Evolutionary conservation across 2,113 vertebrate genomes (phyloP).

Genomic region (Epinephelus fuscoguttatus): DNA sequence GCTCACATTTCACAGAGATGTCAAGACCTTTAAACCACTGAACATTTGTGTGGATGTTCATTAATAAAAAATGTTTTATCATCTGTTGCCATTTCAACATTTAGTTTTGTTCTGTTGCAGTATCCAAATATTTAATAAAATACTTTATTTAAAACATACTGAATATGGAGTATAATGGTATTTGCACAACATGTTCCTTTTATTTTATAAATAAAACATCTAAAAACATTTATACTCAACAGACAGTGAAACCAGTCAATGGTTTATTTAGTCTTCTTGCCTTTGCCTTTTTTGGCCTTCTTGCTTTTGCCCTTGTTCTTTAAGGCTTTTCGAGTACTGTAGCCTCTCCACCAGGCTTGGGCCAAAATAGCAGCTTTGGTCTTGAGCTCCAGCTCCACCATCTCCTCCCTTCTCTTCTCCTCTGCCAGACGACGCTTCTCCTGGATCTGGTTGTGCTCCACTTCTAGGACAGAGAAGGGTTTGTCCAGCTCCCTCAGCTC

Average conservation of each 20-base stretch:
- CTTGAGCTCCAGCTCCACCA: constrained; percentile 80
- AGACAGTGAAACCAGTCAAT: background rate
- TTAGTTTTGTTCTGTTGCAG: no score
- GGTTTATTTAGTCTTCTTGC: constrained; percentile 69
- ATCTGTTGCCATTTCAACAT: background rate
- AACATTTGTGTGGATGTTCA: background rate
- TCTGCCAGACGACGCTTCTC: constrained; percentile 76
- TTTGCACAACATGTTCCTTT: background rate
- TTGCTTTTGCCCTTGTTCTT: constrained; percentile 81
- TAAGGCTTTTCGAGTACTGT: constrained; percentile 85
- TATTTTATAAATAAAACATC: background rate
- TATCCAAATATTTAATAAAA: background rate
- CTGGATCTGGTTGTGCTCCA: constrained; percentile 85
- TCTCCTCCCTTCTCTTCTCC: constrained; percentile 77
- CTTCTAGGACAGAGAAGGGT: constrained; percentile 75
- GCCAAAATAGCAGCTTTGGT: constrained; percentile 83
- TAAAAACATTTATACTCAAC: background rate
- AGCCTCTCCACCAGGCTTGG: constrained; percentile 92
- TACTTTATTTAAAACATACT: background rate
- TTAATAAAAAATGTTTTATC: background rate
- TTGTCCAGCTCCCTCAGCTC: constrained; percentile 82
- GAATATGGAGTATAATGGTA: background rate
- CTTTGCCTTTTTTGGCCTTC: constrained; percentile 76
- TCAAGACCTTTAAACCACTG: no score
- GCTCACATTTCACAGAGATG: no score